Evolutionary conservation across 1,140 invertebrate species (phyloP), one percentile per base, ranked within the genome.

Genomic region (Micrasema longulum): DNA sequence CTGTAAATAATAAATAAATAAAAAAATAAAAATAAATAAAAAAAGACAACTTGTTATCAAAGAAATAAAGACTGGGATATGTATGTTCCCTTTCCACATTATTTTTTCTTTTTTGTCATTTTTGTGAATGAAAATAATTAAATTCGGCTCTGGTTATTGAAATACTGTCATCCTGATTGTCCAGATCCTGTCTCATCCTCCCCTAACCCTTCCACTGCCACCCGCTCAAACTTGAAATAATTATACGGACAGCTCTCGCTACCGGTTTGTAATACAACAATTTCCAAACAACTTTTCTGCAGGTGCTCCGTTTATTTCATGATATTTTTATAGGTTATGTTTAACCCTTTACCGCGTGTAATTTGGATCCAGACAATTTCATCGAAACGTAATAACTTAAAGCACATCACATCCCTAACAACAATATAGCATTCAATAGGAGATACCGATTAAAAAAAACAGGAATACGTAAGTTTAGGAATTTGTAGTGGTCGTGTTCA

Each of bases 221-320:
- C 16, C 43, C 65, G 35, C 50, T 67, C 20, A 38, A 67, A 67
- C 45, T 53, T 67, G 65, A 67, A 67, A 53, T 67, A 67, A 67
- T 67, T 23, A 53, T 53, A 11, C 50, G 48, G 48, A 52, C 48
- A 12, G 12, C 16, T 22, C 20, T 1, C 18, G 50, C 50, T 53
- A 31, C 50, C 50, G 50, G 50, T 53, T 53, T 18, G 22, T 22
- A 23, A 9, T n/a, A 22, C 22, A n/a, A 18, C 26, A 6, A 53
- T 12, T 53, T 45, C 1, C 18, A 53, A 23, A 53, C 50, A 22
- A n/a, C 20, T 10, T 52, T 20, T 14, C 18, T 16, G 43, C 43
- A 16, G 43, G 43, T 45, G 43, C 9, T n/a, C 18, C 43, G 43
- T 14, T 45, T n/a, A n/a, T n/a, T 5, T 45, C 5, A 12, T 11